Percentiles rank a stretch among this genome's conserved stretches.
Conservation (phyloP, 37 sponge, comb jelly and placozoan genomes). For the Hormiphora californensis region DNA sequence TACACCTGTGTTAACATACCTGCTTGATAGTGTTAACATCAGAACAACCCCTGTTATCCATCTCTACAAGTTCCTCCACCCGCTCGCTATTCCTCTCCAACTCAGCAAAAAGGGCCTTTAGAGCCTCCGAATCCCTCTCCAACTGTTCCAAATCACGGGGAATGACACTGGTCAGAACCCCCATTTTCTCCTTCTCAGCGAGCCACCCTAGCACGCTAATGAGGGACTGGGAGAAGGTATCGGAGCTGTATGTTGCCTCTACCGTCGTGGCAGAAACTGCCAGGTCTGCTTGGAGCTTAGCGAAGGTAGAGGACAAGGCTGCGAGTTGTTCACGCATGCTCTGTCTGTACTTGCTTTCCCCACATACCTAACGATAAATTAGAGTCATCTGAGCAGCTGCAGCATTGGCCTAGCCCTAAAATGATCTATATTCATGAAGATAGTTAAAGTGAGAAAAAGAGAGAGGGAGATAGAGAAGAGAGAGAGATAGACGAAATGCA, state of each 20-base stretch:
- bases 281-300: not conserved
- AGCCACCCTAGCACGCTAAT: constrained; percentile 12
- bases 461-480: too few species aligned
- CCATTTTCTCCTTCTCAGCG: constrained; percentile 26
- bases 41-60: constrained; percentile 3
- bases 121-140: constrained; percentile 31
- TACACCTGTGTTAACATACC: too few species aligned
- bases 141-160: constrained; percentile 38
- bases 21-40: too few species aligned
- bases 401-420: too few species aligned
- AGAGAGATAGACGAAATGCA: too few species aligned
- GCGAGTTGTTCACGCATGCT: not conserved
- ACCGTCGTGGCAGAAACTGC: not conserved
- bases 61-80: constrained; percentile 52
- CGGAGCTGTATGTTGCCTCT: constrained; percentile 24
- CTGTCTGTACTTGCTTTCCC: constrained; percentile 16
- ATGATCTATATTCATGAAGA: too few species aligned
- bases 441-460: too few species aligned
- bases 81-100: constrained; percentile 10
- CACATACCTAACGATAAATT: not conserved
- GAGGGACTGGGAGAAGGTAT: constrained; percentile 40
- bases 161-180: not conserved
- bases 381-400: not conserved
- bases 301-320: not conserved
- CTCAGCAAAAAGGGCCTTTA: constrained; percentile 42